These are phyloP conservation scores for Sakesphorus luctuosus DNA, from an alignment of 2,113 vertebrate species.

Conservation along the genomic window DNA sequence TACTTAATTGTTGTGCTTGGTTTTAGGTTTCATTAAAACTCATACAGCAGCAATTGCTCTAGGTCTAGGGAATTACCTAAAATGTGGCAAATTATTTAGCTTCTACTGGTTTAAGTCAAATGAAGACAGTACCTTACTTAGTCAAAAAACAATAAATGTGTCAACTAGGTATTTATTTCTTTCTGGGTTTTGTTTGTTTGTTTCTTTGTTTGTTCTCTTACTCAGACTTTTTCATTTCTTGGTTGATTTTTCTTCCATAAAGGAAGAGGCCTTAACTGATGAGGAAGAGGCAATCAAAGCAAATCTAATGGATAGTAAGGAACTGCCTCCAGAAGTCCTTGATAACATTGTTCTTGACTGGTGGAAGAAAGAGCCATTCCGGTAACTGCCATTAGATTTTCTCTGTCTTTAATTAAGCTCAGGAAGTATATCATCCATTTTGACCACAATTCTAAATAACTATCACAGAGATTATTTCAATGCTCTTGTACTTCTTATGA, in stretches of 20 bases:
- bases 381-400: conserved; percentile 68
- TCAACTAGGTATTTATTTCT: neutral
- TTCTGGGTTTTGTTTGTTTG: neutral
- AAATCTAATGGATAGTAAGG: conserved; percentile 77
- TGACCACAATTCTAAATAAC: neutral
- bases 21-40: neutral
- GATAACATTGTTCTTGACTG: conserved; percentile 82
- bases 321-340: conserved; percentile 81
- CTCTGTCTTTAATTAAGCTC: neutral
- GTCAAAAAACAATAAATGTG: neutral
- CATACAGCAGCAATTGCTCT: neutral
- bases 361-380: conserved; percentile 92
- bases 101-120: neutral
- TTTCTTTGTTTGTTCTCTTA: neutral
- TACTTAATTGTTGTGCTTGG: neutral
- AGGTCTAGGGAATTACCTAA: neutral
- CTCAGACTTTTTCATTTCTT: neutral
- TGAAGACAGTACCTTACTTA: neutral
- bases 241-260: conserved; percentile 9
- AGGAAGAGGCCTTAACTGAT: conserved; percentile 77
- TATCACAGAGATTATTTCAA: neutral
- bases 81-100: neutral
- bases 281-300: conserved; percentile 86
- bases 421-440: neutral
- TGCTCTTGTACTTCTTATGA: neutral